A percentile compares a stretch with the other conserved stretches of the same genome.
These are phyloP conservation scores for Xiphias gladius DNA, from an alignment of 2,113 vertebrate genomes.

Conservation along the genomic window DNA sequence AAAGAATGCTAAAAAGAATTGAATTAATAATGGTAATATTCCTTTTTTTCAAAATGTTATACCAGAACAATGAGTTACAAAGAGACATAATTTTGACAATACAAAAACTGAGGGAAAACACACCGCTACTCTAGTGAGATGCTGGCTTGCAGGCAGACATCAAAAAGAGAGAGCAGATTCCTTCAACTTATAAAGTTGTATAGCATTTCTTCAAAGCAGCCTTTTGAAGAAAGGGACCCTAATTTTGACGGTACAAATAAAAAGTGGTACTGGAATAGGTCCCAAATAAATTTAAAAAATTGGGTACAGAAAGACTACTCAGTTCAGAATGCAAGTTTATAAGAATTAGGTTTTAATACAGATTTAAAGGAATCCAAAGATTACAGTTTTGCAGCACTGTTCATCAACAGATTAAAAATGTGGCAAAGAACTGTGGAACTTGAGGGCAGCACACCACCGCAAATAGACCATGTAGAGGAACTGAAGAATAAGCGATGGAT, in stretches of 20 bases:
- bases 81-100: not conserved
- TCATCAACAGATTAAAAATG: not conserved
- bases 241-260: not conserved
- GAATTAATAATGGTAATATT: too few relatives aligned
- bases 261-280: not conserved
- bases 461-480: not conserved
- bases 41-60: not conserved
- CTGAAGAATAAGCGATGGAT: not conserved
- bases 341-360: not conserved
- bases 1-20: constrained; percentile 5
- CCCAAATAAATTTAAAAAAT: not conserved
- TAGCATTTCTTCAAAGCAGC: too few relatives aligned
- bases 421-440: not conserved
- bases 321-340: not conserved
- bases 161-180: too few relatives aligned
- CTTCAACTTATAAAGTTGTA: too few relatives aligned
- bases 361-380: not conserved
- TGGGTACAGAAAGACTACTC: not conserved
- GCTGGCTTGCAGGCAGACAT: too few relatives aligned
- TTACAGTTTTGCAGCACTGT: not conserved
- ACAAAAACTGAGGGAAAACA: not conserved
- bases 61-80: not conserved
- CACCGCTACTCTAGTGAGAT: too few relatives aligned
- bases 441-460: not conserved
- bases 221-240: too few relatives aligned